Conservation (phyloP, 2,797 vertebrate genomes). For the Graptemys geographica region DNA sequence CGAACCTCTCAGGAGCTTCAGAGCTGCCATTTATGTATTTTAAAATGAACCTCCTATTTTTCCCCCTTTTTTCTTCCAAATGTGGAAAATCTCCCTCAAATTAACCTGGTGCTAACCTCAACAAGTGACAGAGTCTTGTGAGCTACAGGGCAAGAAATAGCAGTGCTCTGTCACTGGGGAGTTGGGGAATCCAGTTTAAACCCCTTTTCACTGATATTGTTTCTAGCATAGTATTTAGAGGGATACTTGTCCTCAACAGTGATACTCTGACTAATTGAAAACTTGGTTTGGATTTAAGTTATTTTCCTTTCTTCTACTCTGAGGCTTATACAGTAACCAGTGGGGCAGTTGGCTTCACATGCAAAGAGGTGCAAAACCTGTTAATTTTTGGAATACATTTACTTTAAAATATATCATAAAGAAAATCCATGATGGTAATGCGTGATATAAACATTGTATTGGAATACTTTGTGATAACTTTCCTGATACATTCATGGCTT, state of each 20-base stretch:
- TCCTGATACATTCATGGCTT: background rate
- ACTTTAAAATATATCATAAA: rapidly evolving
- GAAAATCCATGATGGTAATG: rapidly evolving
- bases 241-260: background rate
- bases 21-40: background rate
- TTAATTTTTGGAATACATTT: background rate
- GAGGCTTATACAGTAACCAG: background rate
- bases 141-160: background rate
- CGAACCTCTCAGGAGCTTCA: background rate
- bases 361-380: background rate
- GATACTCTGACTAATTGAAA: slow-evolving; percentile 14
- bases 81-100: background rate
- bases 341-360: background rate
- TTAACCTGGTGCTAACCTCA: background rate
- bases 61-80: background rate
- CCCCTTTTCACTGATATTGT: background rate
- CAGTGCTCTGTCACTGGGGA: too few relatives aligned
- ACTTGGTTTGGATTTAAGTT: background rate
- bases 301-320: background rate
- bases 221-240: background rate
- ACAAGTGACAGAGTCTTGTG: background rate
- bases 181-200: background rate
- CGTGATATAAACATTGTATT: background rate
- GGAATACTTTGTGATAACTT: background rate
- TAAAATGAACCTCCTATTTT: background rate